Evolutionary conservation across 2,888 invertebrate species (phyloP), one percentile per base, ranked within the genome.

Genomic region (Rhaphigaster nebulosa): DNA sequence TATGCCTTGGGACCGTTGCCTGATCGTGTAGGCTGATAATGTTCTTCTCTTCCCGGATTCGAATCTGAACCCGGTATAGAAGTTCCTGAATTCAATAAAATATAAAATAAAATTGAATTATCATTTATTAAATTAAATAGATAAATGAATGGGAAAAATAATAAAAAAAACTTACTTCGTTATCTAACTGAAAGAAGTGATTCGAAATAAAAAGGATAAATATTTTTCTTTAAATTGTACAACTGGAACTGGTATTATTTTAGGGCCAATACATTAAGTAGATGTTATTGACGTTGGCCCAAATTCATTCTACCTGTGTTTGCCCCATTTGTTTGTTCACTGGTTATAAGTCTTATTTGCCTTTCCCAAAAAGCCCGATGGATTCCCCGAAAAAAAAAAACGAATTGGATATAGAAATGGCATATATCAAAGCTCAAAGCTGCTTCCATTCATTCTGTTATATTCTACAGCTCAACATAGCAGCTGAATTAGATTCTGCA

Each of bases 261-360:
- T 76, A 76, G 70, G 29, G 20, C 8, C 4, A 76, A 65, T 65
- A 29, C 65, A 29, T 29, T 65, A 65, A 76, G 70, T 38, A 76
- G 34, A 8, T 34, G 34, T 38, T 76, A 38, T 76, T 38, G 18
- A 38, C 8, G 38, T 76, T 38, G 70, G 34, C 3, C 34, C 34
- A 20, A 76, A 76, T 76, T 38, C 70, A 38, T 76, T 76, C 34
- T 38, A 38, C 70, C 34, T 76, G 34, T 76, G 70, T 38, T 76
- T 76, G 38, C 70, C 20, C 70, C 38, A 38, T 38, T 8, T 38
- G 38, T 76, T 76, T 76, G 38, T 76, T 76, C 70, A 10, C 20
- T 34, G 38, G 34, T 76, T 76, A 34, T 76, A 38, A 38, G 34
- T 76, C 70, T 20, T 76, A 76, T 76, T 76, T 76, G 70, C 70